phyloP scores from a whole-genome alignment of 2,797 vertebrate species.

The Oreochromis mossambicus region DNA sequence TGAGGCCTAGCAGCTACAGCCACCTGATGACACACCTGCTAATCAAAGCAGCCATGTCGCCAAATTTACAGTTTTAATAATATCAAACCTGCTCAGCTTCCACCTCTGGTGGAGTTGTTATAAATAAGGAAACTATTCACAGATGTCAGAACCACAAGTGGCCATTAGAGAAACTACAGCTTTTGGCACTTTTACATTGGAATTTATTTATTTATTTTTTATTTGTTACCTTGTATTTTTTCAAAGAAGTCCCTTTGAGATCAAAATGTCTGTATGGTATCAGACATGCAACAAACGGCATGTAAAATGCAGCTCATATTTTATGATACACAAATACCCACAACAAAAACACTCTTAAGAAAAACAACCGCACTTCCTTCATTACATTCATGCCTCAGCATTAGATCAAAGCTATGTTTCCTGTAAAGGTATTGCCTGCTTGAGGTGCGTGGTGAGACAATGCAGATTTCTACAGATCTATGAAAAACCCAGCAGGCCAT shows the following conservation, averaged over 20 bases:
- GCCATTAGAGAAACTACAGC: background rate
- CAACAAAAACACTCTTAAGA: background rate
- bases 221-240: background rate
- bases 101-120: background rate
- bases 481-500: background rate
- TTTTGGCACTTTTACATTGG: background rate
- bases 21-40: background rate
- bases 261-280: background rate
- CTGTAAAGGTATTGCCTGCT: background rate
- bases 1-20: background rate
- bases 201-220: background rate
- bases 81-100: fast-evolving
- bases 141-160: background rate
- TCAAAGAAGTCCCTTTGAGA: background rate
- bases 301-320: background rate
- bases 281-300: background rate
- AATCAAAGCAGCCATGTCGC: fast-evolving
- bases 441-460: background rate
- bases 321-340: background rate
- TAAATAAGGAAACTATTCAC: background rate
- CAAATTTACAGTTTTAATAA: background rate
- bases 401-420: background rate
- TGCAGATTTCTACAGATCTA: background rate
- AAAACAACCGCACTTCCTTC: background rate
- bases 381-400: background rate